Conservation (phyloP, 2,888 invertebrate species). For the Enchytraeus crypticus region DNA sequence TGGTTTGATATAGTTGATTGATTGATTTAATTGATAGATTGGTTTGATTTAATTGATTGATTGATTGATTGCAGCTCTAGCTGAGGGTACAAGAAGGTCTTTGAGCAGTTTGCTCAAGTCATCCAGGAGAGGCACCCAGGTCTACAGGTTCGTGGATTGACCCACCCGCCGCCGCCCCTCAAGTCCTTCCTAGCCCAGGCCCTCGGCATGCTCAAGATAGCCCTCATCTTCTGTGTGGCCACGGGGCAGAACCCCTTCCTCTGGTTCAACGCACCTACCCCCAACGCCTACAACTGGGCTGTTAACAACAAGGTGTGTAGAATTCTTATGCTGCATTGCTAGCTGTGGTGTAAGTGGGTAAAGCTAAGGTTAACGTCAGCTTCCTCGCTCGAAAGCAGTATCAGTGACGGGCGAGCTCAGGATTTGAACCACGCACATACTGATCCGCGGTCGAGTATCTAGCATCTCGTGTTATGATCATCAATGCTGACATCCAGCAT, state of each 20-base stretch:
- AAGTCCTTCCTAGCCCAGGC: constrained; percentile 69
- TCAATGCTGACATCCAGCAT: too few relatives aligned
- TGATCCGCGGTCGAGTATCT: too few relatives aligned
- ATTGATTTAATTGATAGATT: too few relatives aligned
- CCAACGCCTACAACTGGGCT: constrained; percentile 81
- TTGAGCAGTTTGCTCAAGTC: constrained; percentile 84
- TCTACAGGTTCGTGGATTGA: constrained; percentile 77
- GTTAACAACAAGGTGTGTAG: constrained; percentile 78
- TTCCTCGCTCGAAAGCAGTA: too few relatives aligned
- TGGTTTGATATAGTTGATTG: too few relatives aligned
- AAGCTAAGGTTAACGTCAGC: too few relatives aligned
- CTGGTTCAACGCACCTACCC: constrained; percentile 68
- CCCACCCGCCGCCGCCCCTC: constrained; percentile 82
- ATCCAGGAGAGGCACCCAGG: constrained; percentile 86
- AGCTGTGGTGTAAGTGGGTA: too few relatives aligned
- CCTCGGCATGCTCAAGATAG: constrained; percentile 69
- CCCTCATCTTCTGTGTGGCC: constrained; percentile 74
- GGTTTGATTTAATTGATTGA: too few relatives aligned
- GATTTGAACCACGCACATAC: too few relatives aligned
- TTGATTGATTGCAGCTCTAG: constrained; percentile 73
- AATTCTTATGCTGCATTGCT: too few relatives aligned
- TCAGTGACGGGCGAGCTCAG: too few relatives aligned
- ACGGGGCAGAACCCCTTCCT: constrained; percentile 73
- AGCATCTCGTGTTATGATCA: too few relatives aligned
- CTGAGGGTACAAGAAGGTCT: constrained; percentile 93